Evolutionary conservation across 2,888 invertebrate species (phyloP).

Genomic region (Drosophila pegasa): DNA sequence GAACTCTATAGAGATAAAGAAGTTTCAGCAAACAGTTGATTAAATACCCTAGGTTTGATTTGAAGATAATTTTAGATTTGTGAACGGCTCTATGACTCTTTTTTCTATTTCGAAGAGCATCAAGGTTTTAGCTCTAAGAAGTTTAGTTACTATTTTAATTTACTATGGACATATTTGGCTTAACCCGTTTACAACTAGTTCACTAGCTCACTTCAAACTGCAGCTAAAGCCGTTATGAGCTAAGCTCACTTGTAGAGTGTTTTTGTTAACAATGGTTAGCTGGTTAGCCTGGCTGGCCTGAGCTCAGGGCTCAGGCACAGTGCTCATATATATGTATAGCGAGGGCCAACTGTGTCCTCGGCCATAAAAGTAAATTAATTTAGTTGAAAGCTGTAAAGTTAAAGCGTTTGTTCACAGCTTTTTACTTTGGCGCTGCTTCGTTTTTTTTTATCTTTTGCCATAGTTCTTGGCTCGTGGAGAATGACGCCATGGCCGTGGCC

Average conservation of each 20-base stretch:
- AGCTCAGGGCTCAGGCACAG: constrained; percentile 23
- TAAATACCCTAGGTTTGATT: constrained; percentile 7
- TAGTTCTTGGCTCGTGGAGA: constrained; percentile 16
- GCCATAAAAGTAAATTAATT: constrained; percentile 83
- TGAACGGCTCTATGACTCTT: too few relatives aligned
- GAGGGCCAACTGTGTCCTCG: constrained; percentile 42
- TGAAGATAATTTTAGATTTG: too few relatives aligned
- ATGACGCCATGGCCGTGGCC: constrained; percentile 32
- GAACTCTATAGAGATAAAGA: background rate
- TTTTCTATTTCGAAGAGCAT: too few relatives aligned
- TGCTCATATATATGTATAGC: constrained; percentile 17
- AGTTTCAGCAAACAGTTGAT: background rate
- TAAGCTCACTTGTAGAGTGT: constrained; percentile 29
- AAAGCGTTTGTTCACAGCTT: constrained; percentile 78
- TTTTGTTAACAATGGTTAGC: constrained; percentile 39
- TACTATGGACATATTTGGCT: background rate
- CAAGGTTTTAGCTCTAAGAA: background rate
- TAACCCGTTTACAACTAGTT: background rate
- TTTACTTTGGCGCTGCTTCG: constrained; percentile 48
- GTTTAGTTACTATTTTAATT: background rate
- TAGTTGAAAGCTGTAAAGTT: constrained; percentile 84
- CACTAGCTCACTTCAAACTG: background rate
- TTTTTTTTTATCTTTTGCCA: constrained; percentile 34
- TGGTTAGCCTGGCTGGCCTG: constrained; percentile 43
- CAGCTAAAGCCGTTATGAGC: background rate